These are phyloP conservation scores for Centroberyx gerrardi DNA, from an alignment of 2,797 vertebrate genomes.

Conservation along the genomic window DNA sequence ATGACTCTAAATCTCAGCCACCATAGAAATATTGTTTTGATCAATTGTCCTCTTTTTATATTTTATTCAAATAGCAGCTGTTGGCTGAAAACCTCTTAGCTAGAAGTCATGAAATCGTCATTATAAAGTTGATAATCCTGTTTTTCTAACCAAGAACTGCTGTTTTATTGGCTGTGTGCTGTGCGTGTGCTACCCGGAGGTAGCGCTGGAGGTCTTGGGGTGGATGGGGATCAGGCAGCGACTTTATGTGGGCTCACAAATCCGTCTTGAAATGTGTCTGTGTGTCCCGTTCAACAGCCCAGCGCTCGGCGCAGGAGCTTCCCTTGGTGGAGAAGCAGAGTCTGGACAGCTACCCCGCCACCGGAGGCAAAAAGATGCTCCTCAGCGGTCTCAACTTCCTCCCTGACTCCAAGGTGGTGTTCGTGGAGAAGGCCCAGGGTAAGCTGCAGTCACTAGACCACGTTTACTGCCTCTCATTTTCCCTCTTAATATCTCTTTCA, in stretches of 20 bases:
- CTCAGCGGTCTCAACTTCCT: conserved; percentile 97
- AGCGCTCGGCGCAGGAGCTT: conserved; percentile 98
- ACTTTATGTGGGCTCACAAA: conserved; percentile 27
- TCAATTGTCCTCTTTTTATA: conserved; percentile 36
- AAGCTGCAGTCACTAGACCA: conserved; percentile 64
- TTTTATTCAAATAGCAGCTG: conserved; percentile 64
- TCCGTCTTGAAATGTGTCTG: conserved; percentile 37
- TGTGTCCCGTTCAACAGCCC: conserved; percentile 83
- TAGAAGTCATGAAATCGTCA: conserved; percentile 71
- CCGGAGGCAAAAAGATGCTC: conserved; percentile 95
- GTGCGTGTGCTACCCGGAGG: conserved; percentile 28
- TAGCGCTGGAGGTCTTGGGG: conserved; percentile 38
- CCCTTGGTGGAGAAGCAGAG: conserved; percentile 99
- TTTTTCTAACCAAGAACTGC: conserved; percentile 63
- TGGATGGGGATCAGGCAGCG: conserved; percentile 59
- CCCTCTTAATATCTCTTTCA: conserved; percentile 65
- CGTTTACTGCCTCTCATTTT: conserved; percentile 66
- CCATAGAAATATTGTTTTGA: conserved; percentile 60
- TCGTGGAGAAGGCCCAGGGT: conserved; percentile 99
- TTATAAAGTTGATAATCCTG: conserved; percentile 73
- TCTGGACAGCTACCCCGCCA: conserved; percentile 90
- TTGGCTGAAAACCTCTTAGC: conserved; percentile 57
- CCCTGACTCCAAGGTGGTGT: conserved; percentile 98
- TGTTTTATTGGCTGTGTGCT: conserved; percentile 58
- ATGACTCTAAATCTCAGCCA: conserved; percentile 31